Percentiles rank a stretch among this genome's conserved stretches.
phyloP scores from a whole-genome alignment of 2,113 vertebrate species.

The Neodontobutis hainanensis region DNA sequence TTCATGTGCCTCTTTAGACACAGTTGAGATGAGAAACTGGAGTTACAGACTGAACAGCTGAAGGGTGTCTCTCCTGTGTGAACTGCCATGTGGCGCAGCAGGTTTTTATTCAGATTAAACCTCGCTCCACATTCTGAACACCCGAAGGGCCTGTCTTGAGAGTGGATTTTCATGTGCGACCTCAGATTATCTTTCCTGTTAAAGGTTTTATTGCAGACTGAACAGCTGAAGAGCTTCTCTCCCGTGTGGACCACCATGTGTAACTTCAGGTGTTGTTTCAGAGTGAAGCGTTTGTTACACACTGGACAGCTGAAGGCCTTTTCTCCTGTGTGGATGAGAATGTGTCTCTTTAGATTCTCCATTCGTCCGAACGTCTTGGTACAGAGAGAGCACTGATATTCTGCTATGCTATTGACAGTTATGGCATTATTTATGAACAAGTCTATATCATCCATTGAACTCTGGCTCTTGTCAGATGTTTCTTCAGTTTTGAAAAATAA shows the following conservation, averaged over 20 bases:
- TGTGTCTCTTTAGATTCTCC: background rate
- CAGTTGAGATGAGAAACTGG: background rate
- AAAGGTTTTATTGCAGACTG: background rate
- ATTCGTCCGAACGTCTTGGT: background rate
- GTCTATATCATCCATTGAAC: background rate
- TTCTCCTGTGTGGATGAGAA: slow-evolving; percentile 8
- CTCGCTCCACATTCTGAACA: no score
- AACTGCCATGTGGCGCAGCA: no score
- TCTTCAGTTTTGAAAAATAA: background rate
- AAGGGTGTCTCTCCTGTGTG: no score
- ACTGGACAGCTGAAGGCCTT: slow-evolving; percentile 2
- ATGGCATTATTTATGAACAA: background rate
- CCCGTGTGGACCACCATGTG: slow-evolving; percentile 2
- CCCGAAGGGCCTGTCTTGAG: no score
- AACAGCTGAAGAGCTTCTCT: background rate
- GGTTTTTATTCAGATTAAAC: no score
- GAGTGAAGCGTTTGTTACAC: background rate
- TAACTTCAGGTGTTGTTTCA: background rate
- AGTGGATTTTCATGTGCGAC: no score
- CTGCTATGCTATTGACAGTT: background rate
- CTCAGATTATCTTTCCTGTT: no score
- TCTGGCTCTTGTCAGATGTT: background rate
- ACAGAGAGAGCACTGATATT: slow-evolving; percentile 10
- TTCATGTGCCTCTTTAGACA: background rate
- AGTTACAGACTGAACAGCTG: background rate